Percentiles rank a stretch among this genome's conserved stretches.
Conservation (phyloP, 2,888 invertebrate species). For the Orthosia incerta region DNA sequence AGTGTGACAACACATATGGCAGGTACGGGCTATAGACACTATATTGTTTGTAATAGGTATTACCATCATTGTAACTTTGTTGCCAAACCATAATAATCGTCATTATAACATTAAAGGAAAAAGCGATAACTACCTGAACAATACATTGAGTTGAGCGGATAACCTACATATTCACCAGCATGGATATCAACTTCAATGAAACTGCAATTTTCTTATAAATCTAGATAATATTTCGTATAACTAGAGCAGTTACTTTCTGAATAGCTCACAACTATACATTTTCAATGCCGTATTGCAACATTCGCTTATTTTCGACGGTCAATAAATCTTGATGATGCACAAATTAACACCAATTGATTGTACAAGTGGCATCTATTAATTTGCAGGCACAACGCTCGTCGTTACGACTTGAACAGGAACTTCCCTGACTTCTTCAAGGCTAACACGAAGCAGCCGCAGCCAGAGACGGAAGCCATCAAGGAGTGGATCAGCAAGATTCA, state of each 20-base stretch:
- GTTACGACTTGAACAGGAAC: slow-evolving; percentile 98
- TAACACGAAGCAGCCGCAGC: slow-evolving; percentile 96
- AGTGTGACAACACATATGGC: slow-evolving; percentile 96
- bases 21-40: slow-evolving; percentile 89
- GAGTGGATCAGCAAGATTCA: slow-evolving; percentile 98
- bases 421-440: slow-evolving; percentile 98
- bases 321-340: slow-evolving; percentile 4
- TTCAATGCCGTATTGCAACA: slow-evolving; percentile 13
- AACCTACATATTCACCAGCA: slow-evolving; percentile 53
- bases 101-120: slow-evolving; percentile 17
- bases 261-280: not conserved
- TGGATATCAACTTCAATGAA: slow-evolving; percentile 41
- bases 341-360: slow-evolving; percentile 15
- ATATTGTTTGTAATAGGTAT: slow-evolving; percentile 1
- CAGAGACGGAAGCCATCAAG: slow-evolving; percentile 98
- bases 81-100: slow-evolving; percentile 12
- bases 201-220: slow-evolving; percentile 17
- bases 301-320: not conserved
- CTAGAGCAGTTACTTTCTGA: slow-evolving; percentile 12
- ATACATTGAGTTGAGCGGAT: slow-evolving; percentile 37
- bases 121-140: slow-evolving; percentile 26
- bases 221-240: slow-evolving; percentile 24
- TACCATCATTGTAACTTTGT: slow-evolving; percentile 3
- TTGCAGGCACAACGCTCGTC: slow-evolving; percentile 95
- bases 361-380: slow-evolving; percentile 25